These are phyloP conservation scores for Heterotis niloticus DNA, from an alignment of 2,113 vertebrate species.

Conservation along the genomic window DNA sequence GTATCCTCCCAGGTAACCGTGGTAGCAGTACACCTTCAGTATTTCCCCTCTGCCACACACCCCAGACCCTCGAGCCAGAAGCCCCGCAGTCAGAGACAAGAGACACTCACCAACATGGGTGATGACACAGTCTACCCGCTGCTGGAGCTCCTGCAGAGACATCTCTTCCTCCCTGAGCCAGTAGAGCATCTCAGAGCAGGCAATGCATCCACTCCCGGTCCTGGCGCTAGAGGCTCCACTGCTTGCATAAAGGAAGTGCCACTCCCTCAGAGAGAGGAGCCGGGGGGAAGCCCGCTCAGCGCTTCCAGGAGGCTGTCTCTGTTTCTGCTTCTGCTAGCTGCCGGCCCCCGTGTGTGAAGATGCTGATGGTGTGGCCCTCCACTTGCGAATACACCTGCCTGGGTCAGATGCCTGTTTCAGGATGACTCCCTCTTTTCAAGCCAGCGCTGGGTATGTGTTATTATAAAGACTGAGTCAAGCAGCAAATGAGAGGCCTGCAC, in stretches of 20 bases:
- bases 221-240: constrained; percentile 38
- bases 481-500: constrained; percentile 59
- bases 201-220: constrained; percentile 52
- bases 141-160: constrained; percentile 83
- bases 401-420: constrained; percentile 9
- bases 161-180: constrained; percentile 88
- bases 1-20: neutral
- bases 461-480: constrained; percentile 38
- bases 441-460: constrained; percentile 24
- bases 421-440: constrained; percentile 15
- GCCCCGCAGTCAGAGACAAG: neutral
- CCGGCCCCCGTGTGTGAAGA: neutral
- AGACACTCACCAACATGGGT: constrained; percentile 84
- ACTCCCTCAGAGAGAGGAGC: constrained; percentile 61
- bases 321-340: constrained; percentile 4
- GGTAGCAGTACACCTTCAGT: neutral
- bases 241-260: constrained; percentile 66
- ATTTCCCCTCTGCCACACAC: constrained; percentile 11
- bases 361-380: neutral
- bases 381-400: neutral
- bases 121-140: constrained; percentile 82
- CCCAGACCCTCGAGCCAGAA: neutral
- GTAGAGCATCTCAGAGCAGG: constrained; percentile 78
- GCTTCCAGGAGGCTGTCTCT: constrained; percentile 1
- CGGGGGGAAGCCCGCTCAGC: constrained; percentile 24